These are phyloP conservation scores for Eurosta solidaginis DNA, from an alignment of 1,140 invertebrate genomes.

Conservation along the genomic window DNA sequence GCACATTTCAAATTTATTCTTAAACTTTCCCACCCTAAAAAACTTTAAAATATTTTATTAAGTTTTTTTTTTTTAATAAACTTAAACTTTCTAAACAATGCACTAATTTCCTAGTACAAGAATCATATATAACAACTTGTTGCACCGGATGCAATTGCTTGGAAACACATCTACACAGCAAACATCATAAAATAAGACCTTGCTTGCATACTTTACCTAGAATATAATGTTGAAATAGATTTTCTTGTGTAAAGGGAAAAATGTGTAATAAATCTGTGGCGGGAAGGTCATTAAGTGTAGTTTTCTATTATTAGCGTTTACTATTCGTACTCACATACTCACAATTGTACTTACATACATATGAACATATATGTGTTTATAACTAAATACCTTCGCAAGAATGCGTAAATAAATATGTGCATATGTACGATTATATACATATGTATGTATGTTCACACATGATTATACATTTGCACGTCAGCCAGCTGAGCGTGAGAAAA, in stretches of 20 bases:
- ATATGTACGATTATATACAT: not conserved
- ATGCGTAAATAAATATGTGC: not conserved
- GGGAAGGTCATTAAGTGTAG: conserved; percentile 12
- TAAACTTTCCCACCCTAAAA: no score
- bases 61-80: not conserved
- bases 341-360: not conserved
- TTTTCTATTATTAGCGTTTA: not conserved
- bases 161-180: not conserved
- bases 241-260: not conserved
- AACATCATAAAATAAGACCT: not conserved
- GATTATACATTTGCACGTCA: not conserved
- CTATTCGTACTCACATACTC: not conserved
- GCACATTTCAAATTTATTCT: no score
- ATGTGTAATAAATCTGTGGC: conserved; percentile 12
- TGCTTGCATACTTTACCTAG: not conserved
- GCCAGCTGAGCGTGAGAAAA: not conserved
- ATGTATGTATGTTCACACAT: not conserved
- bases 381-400: no score
- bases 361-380: no score
- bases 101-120: no score
- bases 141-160: not conserved
- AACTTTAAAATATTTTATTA: no score
- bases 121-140: no score
- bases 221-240: not conserved
- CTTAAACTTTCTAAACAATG: no score